A percentile compares a stretch with the other conserved stretches of the same genome.
Conservation (phyloP, 2,888 invertebrate genomes). For the Trissolcus brochymenae region DNA sequence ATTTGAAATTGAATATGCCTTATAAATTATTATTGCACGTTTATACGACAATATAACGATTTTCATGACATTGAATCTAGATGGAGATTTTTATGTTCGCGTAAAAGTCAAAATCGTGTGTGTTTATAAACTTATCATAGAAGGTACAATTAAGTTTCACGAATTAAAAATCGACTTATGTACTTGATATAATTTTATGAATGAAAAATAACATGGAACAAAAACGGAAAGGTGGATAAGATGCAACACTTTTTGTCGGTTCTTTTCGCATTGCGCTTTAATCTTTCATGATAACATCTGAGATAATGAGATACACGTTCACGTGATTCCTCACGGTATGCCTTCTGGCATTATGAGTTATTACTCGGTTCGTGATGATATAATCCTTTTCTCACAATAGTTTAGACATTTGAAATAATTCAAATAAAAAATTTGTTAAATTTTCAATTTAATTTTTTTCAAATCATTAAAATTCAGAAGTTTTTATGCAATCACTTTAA, state of each 20-base stretch:
- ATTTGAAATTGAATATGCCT: too few species aligned
- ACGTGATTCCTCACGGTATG: slow-evolving; percentile 2
- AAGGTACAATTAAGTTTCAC: slow-evolving; percentile 28
- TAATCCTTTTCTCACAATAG: too few species aligned
- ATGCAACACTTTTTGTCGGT: not conserved
- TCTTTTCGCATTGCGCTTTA: slow-evolving; percentile 5
- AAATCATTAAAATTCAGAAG: too few species aligned
- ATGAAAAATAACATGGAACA: not conserved
- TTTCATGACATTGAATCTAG: too few species aligned
- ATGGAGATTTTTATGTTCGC: not conserved
- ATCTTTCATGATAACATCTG: slow-evolving; percentile 21
- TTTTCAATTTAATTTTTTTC: too few species aligned
- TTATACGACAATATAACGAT: too few species aligned
- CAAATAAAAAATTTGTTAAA: too few species aligned
- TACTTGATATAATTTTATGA: not conserved
- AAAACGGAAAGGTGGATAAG: not conserved
- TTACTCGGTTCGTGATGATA: not conserved
- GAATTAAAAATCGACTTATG: slow-evolving; percentile 17
- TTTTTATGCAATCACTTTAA: too few species aligned
- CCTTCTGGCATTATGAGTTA: not conserved
- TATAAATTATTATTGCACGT: too few species aligned
- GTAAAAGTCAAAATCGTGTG: slow-evolving; percentile 19
- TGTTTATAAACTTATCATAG: slow-evolving; percentile 7
- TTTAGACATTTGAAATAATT: too few species aligned
- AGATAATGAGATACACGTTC: slow-evolving; percentile 26